Evolutionary conservation across 2,113 vertebrate genomes (phyloP), one percentile per base, ranked within the genome.

Genomic region (Laterallus jamaicensis): DNA sequence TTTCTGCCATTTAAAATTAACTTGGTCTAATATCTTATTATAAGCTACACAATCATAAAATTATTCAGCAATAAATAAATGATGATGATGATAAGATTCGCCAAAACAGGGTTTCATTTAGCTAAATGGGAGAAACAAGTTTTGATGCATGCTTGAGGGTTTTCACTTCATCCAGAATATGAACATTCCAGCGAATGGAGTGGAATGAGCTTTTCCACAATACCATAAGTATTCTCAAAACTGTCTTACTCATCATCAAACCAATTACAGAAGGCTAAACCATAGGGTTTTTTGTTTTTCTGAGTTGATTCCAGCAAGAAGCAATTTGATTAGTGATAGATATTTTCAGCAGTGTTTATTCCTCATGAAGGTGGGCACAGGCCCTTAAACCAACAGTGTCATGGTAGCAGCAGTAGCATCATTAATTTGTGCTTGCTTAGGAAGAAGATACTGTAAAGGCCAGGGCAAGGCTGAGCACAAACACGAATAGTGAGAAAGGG

Each of bases 51-150:
- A 40, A 44, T 44, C 25, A 70, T 24, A 26, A 77, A 58, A 70
- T 54, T 86, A 66, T 47, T 59, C 77, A 63, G 12, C 14, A 63
- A 86, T 49, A 70, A 64, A 62, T 29, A 81, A n/a, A 56, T 28
- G 0, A 63, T 26, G 0, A 63, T 26, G 39, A 63, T 31, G 60
- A 74, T 0, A 50, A 2, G 60, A 75, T 68, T 78, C 75, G 8
- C 15, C 29, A 56, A 58, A 88, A 66, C 1, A 16, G 9, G 7
- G 52, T 37, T 47, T 66, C 9, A 8, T 90, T 92, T 82, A 28
- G 12, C 10, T 58, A 66, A 31, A 31, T 66, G n/a, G 22, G 17
- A 40, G 19, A 55, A 91, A 63, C 4, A 14, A 90, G 22, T 9
- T 91, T 87, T 80, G 25, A 47, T 26, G 69, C 4, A n/a, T 12